A percentile compares a stretch with the other conserved stretches of the same genome.
Conservation (phyloP, 23 tunicate species). For the Botrylloides violaceus region DNA sequence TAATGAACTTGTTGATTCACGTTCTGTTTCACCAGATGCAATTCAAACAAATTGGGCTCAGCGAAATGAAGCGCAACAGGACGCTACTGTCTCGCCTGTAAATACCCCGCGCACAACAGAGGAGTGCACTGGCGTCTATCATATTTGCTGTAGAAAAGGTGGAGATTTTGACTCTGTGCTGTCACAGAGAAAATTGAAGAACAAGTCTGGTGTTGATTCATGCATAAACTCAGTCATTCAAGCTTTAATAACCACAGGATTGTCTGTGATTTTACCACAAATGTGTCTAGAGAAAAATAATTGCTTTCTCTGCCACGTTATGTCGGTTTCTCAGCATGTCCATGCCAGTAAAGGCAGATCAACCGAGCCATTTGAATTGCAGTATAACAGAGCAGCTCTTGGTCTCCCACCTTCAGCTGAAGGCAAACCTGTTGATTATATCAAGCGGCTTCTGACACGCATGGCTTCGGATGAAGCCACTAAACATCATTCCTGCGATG, state of each 20-base stretch:
- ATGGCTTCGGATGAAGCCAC: background rate
- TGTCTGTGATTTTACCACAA: background rate
- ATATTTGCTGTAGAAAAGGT: background rate
- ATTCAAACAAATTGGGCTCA: background rate
- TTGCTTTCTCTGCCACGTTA: slow-evolving; percentile 9
- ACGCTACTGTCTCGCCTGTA: background rate
- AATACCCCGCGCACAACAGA: background rate
- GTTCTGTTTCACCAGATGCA: background rate
- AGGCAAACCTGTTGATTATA: slow-evolving; percentile 8
- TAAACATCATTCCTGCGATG: background rate
- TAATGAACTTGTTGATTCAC: background rate
- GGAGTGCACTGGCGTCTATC: background rate
- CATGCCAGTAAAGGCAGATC: background rate
- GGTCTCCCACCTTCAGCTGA: background rate
- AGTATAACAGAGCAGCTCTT: background rate
- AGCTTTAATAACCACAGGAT: slow-evolving; percentile 1
- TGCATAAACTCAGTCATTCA: slow-evolving; percentile 19
- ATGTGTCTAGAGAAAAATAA: background rate
- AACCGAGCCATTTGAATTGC: background rate
- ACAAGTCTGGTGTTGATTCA: background rate
- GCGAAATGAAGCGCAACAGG: background rate
- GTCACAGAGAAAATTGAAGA: background rate
- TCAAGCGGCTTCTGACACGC: background rate
- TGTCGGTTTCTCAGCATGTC: background rate
- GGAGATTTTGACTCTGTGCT: background rate